Conservation (phyloP, 35 echinoderm and acorn worm genomes). For the Apostichopus californicus region DNA sequence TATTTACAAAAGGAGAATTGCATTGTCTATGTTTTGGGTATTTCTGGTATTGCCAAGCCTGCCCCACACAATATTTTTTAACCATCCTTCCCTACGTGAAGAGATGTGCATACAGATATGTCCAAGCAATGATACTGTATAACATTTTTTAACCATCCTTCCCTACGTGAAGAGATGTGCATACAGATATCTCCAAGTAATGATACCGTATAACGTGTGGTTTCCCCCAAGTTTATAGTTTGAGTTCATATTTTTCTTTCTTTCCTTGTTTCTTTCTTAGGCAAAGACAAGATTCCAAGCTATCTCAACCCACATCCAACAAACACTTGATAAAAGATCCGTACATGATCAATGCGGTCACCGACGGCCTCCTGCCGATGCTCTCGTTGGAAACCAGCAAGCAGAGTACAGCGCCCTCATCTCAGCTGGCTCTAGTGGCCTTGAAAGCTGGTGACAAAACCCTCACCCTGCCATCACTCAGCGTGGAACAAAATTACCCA, state of each 20-base stretch:
- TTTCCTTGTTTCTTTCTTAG: background rate
- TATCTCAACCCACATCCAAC: constrained; percentile 33
- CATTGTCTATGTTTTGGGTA: no score
- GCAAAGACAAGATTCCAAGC: constrained; percentile 43
- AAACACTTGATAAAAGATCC: constrained; percentile 80
- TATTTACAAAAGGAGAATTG: no score
- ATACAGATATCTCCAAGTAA: no score
- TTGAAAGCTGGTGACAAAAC: constrained; percentile 81
- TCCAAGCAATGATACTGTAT: no score
- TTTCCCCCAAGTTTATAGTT: background rate
- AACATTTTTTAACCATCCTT: no score
- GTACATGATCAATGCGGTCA: constrained; percentile 86
- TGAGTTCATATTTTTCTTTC: background rate
- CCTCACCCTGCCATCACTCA: constrained; percentile 86
- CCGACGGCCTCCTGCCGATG: constrained; percentile 86
- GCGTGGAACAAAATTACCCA: constrained; percentile 94
- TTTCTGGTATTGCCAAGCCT: no score
- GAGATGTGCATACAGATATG: no score
- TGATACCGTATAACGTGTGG: no score
- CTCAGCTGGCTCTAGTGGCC: constrained; percentile 85
- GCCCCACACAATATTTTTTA: no score
- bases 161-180: no score
- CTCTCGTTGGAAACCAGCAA: constrained; percentile 84
- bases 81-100: no score
- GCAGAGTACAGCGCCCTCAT: constrained; percentile 67